These are phyloP conservation scores for Chiloscyllium punctatum DNA, from an alignment of 2,797 vertebrate species.

Conservation along the genomic window DNA sequence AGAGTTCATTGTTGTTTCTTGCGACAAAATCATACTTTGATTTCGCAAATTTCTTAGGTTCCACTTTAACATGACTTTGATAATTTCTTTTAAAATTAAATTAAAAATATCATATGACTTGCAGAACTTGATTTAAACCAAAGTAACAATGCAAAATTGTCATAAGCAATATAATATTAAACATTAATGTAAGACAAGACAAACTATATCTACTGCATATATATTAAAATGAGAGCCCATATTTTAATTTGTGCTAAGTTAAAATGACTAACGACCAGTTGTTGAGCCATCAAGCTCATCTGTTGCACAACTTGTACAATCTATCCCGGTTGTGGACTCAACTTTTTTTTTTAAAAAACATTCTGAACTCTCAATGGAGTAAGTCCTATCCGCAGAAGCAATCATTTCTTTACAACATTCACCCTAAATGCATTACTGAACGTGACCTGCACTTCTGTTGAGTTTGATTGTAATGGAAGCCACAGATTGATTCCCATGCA, in stretches of 20 bases:
- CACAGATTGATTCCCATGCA: background rate
- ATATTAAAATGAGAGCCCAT: background rate
- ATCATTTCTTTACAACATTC: background rate
- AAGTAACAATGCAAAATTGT: background rate
- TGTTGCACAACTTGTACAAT: background rate
- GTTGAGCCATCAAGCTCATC: background rate
- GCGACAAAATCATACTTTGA: slow-evolving; percentile 90
- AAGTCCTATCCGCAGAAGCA: background rate
- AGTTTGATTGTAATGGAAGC: background rate
- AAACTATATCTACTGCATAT: background rate
- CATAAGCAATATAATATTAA: background rate
- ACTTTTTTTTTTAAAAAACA: too few relatives aligned
- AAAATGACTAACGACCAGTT: background rate
- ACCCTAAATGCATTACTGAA: background rate
- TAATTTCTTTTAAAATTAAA: slow-evolving; percentile 58
- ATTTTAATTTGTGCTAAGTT: background rate
- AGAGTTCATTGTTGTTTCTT: slow-evolving; percentile 86
- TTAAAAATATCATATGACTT: slow-evolving; percentile 35
- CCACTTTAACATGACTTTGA: slow-evolving; percentile 58
- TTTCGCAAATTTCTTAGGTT: slow-evolving; percentile 74
- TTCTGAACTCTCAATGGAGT: background rate
- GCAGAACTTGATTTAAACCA: background rate
- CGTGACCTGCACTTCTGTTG: background rate
- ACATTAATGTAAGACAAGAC: background rate
- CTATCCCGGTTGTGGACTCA: background rate